Evolutionary conservation across 2,113 vertebrate species (phyloP), one percentile per base, ranked within the genome.

Genomic region (Strix uralensis): DNA sequence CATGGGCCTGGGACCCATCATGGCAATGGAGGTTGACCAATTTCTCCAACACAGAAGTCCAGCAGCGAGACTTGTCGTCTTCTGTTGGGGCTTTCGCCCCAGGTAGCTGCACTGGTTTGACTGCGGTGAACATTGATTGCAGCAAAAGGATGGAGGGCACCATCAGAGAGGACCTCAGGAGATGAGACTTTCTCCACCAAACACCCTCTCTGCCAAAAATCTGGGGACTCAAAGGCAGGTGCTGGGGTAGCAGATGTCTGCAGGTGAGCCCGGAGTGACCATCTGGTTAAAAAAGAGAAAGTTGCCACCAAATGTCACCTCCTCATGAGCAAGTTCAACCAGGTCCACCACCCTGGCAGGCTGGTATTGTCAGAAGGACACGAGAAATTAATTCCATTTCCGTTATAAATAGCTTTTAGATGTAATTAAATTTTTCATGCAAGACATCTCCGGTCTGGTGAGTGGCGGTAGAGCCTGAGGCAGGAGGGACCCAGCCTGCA

Each of bases 401-500:
- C 54, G 1, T 88, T 77, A 72, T 30, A 69, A 91, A 80, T 26
- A 63, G 65, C 61, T 90, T 88, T 82, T n/a, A 88, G 79, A 34
- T 15, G 38, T 51, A 81, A 92, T 57, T 23, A 80, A 63, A 65
- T 93, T 82, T 80, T 38, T 92, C 62, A 34, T 55, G 62, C 54
- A 44, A 65, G 74, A n/a, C 40, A 7, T 75, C 95, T 93, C 85
- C 2, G 13, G 70, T 90, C 80, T 59, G 58, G 62, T 38, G 62
- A 95, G 66, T 40, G 0, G 0, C 0, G 0, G 67, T 0, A 0
- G 47, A 90, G 70, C 57, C 91, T 0, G 4, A 72, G 87, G 90
- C 80, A 92, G 58, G 19, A 78, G n/a, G n/a, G 63, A 83, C 18
- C 3, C 30, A 59, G 34, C 17, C 62, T 42, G 32, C 5, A 23